Evolutionary conservation across 2,797 vertebrate species (phyloP).

Genomic region (Sorex maritimensis): DNA sequence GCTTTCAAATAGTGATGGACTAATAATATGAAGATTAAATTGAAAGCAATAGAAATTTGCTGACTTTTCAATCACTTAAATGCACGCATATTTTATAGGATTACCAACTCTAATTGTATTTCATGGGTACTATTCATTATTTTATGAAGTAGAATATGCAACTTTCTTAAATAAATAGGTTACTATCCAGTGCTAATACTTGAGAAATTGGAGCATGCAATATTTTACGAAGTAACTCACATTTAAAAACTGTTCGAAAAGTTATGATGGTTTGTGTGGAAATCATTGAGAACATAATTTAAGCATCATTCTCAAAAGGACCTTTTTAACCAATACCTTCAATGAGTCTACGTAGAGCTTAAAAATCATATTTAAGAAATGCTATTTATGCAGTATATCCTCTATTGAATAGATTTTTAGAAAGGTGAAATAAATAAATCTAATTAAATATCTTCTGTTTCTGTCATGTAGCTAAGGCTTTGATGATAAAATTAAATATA

Average conservation of each 20-base stretch:
- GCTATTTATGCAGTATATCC: background rate
- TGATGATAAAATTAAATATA: background rate
- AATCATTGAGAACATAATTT: background rate
- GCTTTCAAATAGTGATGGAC: background rate
- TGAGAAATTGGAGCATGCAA: background rate
- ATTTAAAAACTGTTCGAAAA: too few relatives aligned
- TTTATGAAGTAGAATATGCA: background rate
- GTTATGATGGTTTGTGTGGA: background rate
- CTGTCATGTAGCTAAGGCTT: background rate
- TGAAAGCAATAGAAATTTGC: background rate
- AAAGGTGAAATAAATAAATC: background rate
- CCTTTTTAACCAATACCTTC: background rate
- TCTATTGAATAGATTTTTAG: background rate
- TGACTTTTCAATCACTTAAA: slow-evolving; percentile 36
- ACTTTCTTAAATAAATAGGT: background rate
- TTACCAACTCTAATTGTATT: background rate
- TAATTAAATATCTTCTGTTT: background rate
- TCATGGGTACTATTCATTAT: background rate
- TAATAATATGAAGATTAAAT: background rate
- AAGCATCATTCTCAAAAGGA: background rate
- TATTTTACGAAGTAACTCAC: too few relatives aligned
- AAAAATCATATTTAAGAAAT: background rate
- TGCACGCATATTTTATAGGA: background rate
- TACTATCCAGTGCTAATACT: background rate
- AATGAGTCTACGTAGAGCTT: background rate